These are phyloP conservation scores for Xestia sexstrigata DNA, from an alignment of 2,888 invertebrate genomes.

Conservation along the genomic window DNA sequence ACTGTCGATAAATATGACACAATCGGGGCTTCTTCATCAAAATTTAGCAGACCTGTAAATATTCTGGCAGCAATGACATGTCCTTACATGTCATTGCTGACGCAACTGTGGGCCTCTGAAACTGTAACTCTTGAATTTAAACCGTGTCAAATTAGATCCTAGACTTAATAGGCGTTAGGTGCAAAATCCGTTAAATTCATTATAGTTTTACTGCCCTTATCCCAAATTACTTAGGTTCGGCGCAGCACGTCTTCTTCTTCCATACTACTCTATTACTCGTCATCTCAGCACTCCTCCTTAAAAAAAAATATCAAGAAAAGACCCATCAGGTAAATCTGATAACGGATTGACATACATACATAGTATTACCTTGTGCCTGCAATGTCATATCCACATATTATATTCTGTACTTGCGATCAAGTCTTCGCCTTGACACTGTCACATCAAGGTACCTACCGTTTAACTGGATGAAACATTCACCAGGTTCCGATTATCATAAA, in stretches of 20 bases:
- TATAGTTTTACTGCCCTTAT: not conserved
- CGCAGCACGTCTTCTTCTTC: not conserved
- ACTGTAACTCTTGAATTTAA: not conserved
- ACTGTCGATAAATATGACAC: not conserved
- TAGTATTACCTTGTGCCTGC: conserved; percentile 43
- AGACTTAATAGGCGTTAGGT: accelerated
- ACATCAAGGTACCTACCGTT: conserved; percentile 40
- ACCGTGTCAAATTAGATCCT: not conserved
- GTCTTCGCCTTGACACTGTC: conserved; percentile 53
- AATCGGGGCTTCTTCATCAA: not conserved
- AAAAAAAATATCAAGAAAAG: not conserved
- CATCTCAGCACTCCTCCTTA: not conserved
- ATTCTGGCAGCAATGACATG: not conserved
- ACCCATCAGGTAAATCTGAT: conserved; percentile 19
- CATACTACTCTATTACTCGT: not conserved
- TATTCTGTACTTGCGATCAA: conserved; percentile 4
- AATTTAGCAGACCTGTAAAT: not conserved
- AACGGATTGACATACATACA: conserved; percentile 38
- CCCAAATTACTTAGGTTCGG: not conserved
- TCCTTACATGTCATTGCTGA: too few species aligned
- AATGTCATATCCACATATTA: conserved; percentile 47
- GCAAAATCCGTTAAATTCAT: not conserved
- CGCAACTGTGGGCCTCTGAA: not conserved
- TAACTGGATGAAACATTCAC: conserved; percentile 25
- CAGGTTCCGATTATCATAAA: conserved; percentile 14